Percentiles rank a stretch among this genome's conserved stretches.
Evolutionary conservation across 1,140 invertebrate genomes (phyloP).

Genomic region (Varroa destructor): DNA sequence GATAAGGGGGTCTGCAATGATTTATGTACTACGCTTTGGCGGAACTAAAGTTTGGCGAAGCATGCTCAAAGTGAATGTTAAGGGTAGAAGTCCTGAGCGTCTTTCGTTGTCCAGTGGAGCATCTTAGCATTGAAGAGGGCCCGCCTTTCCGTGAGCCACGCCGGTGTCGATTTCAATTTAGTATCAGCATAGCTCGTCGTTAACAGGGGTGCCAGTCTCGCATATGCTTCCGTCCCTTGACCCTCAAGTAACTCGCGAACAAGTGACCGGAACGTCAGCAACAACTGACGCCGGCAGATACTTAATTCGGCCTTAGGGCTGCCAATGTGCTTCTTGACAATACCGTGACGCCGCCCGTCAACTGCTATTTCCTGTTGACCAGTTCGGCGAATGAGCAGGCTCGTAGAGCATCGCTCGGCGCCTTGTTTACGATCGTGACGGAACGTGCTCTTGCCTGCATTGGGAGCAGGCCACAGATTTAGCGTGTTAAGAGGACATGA

Average conservation of each 20-base stretch:
- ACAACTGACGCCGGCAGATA: conserved; percentile 4
- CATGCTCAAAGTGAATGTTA: neutral
- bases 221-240: too few relatives aligned
- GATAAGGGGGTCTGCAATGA: too few relatives aligned
- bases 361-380: neutral
- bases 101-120: conserved; percentile 23
- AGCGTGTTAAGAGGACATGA: neutral
- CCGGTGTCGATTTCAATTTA: neutral
- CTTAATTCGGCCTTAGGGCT: conserved; percentile 18
- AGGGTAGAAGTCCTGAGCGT: neutral
- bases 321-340: conserved; percentile 8
- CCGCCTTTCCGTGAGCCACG: conserved; percentile 2
- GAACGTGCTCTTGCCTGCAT: neutral
- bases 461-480: neutral
- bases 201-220: too few relatives aligned
- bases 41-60: neutral
- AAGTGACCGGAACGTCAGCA: neutral
- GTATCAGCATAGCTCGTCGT: too few relatives aligned
- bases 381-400: neutral
- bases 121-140: conserved; percentile 2
- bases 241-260: neutral
- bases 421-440: neutral
- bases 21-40: neutral
- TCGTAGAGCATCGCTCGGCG: conserved; percentile 15
- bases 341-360: conserved; percentile 9